phyloP scores from a whole-genome alignment of 2,113 vertebrate genomes.

The Sceloporus undulatus region DNA sequence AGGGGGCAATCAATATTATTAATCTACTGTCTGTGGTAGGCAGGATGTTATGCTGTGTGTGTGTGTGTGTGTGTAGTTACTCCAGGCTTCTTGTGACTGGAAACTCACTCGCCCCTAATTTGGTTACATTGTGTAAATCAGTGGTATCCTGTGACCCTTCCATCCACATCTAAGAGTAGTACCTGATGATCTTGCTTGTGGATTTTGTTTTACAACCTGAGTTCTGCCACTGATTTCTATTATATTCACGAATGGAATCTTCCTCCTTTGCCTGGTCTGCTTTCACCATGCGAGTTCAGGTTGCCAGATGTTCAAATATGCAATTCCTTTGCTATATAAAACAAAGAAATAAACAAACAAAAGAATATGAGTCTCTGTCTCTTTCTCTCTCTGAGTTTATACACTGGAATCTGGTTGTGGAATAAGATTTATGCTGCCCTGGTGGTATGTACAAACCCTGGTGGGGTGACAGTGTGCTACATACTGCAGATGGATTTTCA shows the following conservation, averaged over 20 bases:
- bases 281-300: neutral
- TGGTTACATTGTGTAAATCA: neutral
- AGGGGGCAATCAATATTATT: constrained; percentile 26
- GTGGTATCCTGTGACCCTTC: neutral
- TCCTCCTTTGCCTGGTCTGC: neutral
- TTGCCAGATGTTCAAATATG: neutral
- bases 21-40: constrained; percentile 25
- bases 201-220: constrained; percentile 5
- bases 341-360: neutral
- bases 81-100: neutral
- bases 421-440: neutral
- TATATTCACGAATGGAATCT: neutral
- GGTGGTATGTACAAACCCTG: neutral
- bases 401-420: neutral
- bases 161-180: neutral
- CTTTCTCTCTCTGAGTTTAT: neutral
- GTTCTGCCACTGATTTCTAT: neutral
- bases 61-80: neutral
- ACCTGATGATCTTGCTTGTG: neutral
- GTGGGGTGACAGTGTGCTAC: neutral
- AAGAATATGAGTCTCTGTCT: neutral
- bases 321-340: neutral
- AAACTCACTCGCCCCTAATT: neutral
- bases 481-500: neutral
- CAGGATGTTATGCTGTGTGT: neutral